Percentiles rank a stretch among this genome's conserved stretches.
These are phyloP conservation scores for Chydorus sphaericus DNA, from an alignment of 2,888 invertebrate species.

Conservation along the genomic window DNA sequence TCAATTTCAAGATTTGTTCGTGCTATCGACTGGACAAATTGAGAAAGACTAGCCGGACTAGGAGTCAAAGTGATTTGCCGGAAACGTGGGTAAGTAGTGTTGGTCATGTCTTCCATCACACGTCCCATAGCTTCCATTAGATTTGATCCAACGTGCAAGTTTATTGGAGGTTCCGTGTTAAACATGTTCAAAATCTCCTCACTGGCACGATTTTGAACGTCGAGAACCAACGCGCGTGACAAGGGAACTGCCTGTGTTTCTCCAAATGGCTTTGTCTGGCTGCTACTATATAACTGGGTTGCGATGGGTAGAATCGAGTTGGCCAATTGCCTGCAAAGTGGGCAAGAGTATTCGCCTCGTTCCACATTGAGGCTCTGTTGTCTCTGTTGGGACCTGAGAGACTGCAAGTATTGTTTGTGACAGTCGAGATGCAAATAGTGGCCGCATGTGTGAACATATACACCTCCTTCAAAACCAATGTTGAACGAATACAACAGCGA, in stretches of 20 bases:
- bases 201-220: not conserved
- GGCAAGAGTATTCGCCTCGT: slow-evolving; percentile 83
- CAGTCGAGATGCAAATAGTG: slow-evolving; percentile 94
- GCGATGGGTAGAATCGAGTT: slow-evolving; percentile 64
- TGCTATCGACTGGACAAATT: slow-evolving; percentile 77
- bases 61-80: slow-evolving; percentile 43
- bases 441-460: slow-evolving; percentile 88
- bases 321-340: slow-evolving; percentile 80
- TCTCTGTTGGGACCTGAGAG: slow-evolving; percentile 61
- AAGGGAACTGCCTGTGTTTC: not conserved
- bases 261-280: not conserved
- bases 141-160: slow-evolving; percentile 21
- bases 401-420: slow-evolving; percentile 74
- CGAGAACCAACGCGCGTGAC: not conserved
- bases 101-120: slow-evolving; percentile 88
- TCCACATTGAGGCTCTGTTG: slow-evolving; percentile 56
- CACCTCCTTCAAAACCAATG: slow-evolving; percentile 78
- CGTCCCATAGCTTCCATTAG: slow-evolving; percentile 77
- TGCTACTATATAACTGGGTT: slow-evolving; percentile 18
- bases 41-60: slow-evolving; percentile 58
- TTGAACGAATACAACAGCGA: slow-evolving; percentile 67
- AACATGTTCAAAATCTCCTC: slow-evolving; percentile 8
- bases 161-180: not conserved
- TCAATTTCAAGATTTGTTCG: slow-evolving; percentile 87
- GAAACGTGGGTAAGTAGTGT: slow-evolving; percentile 65